These are phyloP conservation scores for Trissolcus basalis DNA, from an alignment of 1,140 invertebrate genomes.

Conservation along the genomic window DNA sequence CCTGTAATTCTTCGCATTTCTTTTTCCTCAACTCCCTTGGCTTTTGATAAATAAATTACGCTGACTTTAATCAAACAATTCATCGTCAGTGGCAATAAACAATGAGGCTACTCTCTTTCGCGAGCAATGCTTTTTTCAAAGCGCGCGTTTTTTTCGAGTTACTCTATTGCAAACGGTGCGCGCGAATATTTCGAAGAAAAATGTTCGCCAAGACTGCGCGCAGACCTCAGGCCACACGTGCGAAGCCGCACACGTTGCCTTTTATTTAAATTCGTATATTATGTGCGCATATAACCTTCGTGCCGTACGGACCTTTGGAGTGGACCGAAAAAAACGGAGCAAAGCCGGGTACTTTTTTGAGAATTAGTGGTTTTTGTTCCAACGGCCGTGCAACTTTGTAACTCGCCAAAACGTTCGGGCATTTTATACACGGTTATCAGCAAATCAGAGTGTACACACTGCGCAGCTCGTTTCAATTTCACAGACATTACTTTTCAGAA, in stretches of 20 bases:
- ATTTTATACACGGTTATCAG: slow-evolving; percentile 42
- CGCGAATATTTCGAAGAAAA: slow-evolving; percentile 30
- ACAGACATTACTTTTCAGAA: slow-evolving; percentile 25
- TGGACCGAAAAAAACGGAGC: slow-evolving; percentile 37
- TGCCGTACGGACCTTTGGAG: slow-evolving; percentile 42
- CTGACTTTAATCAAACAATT: slow-evolving; percentile 29
- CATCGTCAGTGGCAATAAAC: slow-evolving; percentile 11
- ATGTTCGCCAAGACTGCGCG: slow-evolving; percentile 11
- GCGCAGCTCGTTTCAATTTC: slow-evolving; percentile 39
- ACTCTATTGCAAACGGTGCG: slow-evolving; percentile 14
- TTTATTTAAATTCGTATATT: slow-evolving; percentile 53
- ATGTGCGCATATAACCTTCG: slow-evolving; percentile 48
- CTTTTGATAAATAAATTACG: slow-evolving; percentile 30
- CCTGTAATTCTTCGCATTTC: slow-evolving; percentile 15
- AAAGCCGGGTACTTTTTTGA: slow-evolving; percentile 39
- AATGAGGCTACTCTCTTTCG: slow-evolving; percentile 14
- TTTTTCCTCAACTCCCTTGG: not conserved
- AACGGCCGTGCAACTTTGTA: slow-evolving; percentile 25
- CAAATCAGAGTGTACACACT: slow-evolving; percentile 43
- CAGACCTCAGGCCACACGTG: slow-evolving; percentile 42
- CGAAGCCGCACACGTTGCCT: slow-evolving; percentile 53
- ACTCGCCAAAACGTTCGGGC: slow-evolving; percentile 21
- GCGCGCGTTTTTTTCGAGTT: slow-evolving; percentile 8
- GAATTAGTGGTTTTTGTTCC: slow-evolving; percentile 49
- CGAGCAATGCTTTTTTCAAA: not conserved